phyloP scores from a whole-genome alignment of 2,797 vertebrate species.

The Periophthalmus magnuspinnatus region DNA sequence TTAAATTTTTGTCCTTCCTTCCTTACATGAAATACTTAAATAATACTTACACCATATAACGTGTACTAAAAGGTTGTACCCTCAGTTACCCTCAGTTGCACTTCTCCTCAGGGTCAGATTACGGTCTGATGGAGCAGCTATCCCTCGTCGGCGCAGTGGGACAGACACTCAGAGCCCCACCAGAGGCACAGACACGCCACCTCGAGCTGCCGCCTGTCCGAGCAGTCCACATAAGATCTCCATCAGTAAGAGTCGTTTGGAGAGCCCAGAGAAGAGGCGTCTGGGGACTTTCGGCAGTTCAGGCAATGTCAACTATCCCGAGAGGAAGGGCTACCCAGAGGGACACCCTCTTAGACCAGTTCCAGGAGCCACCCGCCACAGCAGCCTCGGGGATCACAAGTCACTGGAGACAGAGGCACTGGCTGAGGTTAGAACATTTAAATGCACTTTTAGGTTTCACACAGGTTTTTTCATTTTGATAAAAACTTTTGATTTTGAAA shows the following conservation, averaged over 20 bases:
- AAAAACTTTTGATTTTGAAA: too few relatives aligned
- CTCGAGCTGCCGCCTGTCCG: conserved; percentile 86
- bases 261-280: conserved; percentile 89
- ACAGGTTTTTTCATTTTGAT: too few relatives aligned
- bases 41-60: too few relatives aligned
- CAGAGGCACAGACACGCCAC: conserved; percentile 78
- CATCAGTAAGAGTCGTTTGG: conserved; percentile 78
- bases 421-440: conserved; percentile 81
- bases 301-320: conserved; percentile 86
- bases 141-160: conserved; percentile 85
- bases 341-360: conserved; percentile 81
- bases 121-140: conserved; percentile 88
- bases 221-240: conserved; percentile 91
- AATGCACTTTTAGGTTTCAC: not conserved
- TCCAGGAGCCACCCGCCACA: conserved; percentile 85
- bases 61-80: not conserved
- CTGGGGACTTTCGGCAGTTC: conserved; percentile 88
- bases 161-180: conserved; percentile 87
- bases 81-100: not conserved
- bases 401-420: conserved; percentile 90
- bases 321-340: conserved; percentile 84
- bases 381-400: conserved; percentile 91
- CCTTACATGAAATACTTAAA: too few relatives aligned
- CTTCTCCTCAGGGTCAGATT: conserved; percentile 81
- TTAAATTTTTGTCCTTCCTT: too few relatives aligned